A percentile compares a stretch with the other conserved stretches of the same genome.
Conservation (phyloP, 1,140 invertebrate genomes). For the Hylaeus anthracinus region DNA sequence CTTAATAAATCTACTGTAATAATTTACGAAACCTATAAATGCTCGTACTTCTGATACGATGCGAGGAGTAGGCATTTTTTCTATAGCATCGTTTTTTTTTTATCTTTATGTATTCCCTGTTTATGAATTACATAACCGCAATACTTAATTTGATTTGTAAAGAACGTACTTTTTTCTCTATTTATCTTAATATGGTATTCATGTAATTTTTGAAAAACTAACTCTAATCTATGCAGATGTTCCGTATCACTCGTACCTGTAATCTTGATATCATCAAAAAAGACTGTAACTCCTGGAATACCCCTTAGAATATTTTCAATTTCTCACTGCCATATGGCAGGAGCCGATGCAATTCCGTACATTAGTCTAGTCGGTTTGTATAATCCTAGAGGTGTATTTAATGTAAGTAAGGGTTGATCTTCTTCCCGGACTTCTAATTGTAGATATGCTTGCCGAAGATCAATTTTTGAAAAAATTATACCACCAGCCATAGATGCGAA, state of each 20-base stretch:
- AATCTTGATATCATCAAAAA: constrained; percentile 21
- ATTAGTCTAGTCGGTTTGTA: constrained; percentile 67
- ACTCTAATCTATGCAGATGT: neutral
- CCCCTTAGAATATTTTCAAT: constrained; percentile 27
- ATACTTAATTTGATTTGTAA: constrained; percentile 1
- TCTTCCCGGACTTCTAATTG: neutral
- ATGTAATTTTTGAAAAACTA: neutral
- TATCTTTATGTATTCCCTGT: constrained; percentile 20
- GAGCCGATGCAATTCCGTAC: neutral
- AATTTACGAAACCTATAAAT: constrained; percentile 5
- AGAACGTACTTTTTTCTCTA: constrained; percentile 16
- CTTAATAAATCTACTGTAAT: constrained; percentile 9
- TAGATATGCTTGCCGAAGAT: constrained; percentile 10
- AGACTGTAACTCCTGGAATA: neutral
- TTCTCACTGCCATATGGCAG: constrained; percentile 12
- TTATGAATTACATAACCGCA: constrained; percentile 18
- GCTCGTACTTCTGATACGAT: constrained; percentile 24
- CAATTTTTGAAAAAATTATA: neutral
- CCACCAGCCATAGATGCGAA: neutral
- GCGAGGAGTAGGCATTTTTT: neutral
- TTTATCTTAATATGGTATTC: constrained; percentile 7
- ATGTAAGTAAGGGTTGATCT: constrained; percentile 5
- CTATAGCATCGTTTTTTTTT: constrained; percentile 30
- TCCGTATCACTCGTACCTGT: neutral
- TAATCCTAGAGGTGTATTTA: constrained; percentile 55